Conservation (phyloP, 2,888 invertebrate genomes). For the Fragum fragum region DNA sequence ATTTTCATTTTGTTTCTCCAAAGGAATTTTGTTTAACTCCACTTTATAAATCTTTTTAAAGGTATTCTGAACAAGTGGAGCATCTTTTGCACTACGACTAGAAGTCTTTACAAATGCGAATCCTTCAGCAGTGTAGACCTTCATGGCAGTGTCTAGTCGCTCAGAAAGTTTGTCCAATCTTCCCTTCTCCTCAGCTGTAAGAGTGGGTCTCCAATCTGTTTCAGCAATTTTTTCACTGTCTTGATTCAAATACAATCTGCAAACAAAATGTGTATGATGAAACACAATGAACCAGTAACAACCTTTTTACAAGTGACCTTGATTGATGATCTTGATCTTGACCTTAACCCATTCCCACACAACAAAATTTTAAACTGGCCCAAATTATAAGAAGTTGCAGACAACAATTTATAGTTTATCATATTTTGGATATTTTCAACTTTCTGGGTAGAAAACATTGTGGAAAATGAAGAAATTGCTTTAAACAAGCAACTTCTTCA, state of each 20-base stretch:
- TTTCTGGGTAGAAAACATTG: too few relatives aligned
- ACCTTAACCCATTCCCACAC: too few relatives aligned
- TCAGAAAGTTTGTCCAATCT: slow-evolving; percentile 57
- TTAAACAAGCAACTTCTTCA: too few relatives aligned
- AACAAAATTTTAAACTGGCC: too few relatives aligned
- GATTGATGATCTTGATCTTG: too few relatives aligned
- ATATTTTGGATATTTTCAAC: too few relatives aligned
- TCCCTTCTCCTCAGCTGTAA: slow-evolving; percentile 60
- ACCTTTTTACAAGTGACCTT: too few relatives aligned
- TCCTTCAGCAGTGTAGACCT: slow-evolving; percentile 62
- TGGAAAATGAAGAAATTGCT: too few relatives aligned
- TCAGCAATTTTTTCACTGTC: slow-evolving; percentile 42
- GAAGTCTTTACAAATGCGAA: slow-evolving; percentile 81
- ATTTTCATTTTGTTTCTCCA: slow-evolving; percentile 71
- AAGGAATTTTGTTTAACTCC: slow-evolving; percentile 56
- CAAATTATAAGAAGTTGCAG: too few relatives aligned
- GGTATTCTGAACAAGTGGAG: slow-evolving; percentile 73
- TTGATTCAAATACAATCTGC: slow-evolving; percentile 64
- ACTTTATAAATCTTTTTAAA: slow-evolving; percentile 72
- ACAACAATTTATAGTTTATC: too few relatives aligned
- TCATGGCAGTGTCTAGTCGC: slow-evolving; percentile 68
- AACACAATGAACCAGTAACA: too few relatives aligned
- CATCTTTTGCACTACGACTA: slow-evolving; percentile 81
- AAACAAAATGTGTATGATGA: too few relatives aligned
- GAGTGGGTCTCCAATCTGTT: slow-evolving; percentile 61